phyloP scores from a whole-genome alignment of 2,113 vertebrate genomes.

The Ictidomys tridecemlineatus region DNA sequence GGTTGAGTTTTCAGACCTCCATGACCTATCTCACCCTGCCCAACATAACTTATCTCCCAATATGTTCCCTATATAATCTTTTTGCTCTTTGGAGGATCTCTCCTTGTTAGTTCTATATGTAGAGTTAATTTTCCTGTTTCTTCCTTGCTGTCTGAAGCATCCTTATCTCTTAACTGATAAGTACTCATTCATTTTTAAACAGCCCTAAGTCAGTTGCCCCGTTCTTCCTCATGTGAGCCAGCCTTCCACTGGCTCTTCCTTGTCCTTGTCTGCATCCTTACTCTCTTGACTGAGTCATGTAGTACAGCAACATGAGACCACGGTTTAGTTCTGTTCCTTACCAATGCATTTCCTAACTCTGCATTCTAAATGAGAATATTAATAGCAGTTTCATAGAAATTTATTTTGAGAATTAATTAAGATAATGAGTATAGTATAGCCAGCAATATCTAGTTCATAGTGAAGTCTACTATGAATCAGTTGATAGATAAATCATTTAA shows the following conservation, averaged over 20 bases:
- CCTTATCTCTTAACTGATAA: neutral
- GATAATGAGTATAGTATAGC: neutral
- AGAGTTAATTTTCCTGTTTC: neutral
- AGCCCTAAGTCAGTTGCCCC: neutral
- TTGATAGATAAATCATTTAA: neutral
- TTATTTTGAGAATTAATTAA: neutral
- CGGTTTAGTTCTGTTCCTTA: neutral
- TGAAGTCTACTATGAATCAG: neutral
- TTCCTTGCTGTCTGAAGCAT: neutral
- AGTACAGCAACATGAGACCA: neutral
- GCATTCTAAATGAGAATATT: neutral
- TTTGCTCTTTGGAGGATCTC: neutral
- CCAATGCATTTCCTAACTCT: neutral
- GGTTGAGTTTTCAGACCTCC: neutral
- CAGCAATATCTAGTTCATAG: neutral
- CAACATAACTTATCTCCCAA: neutral
- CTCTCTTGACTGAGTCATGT: neutral
- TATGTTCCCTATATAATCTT: neutral
- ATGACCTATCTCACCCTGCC: neutral
- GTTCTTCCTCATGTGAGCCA: neutral
- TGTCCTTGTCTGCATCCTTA: neutral
- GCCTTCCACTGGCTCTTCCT: neutral
- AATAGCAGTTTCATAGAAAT: neutral
- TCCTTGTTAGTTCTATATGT: neutral
- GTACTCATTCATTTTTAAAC: neutral